These are phyloP conservation scores for Agonopterix alstromeriana DNA, from an alignment of 2,888 invertebrate genomes.

Conservation along the genomic window DNA sequence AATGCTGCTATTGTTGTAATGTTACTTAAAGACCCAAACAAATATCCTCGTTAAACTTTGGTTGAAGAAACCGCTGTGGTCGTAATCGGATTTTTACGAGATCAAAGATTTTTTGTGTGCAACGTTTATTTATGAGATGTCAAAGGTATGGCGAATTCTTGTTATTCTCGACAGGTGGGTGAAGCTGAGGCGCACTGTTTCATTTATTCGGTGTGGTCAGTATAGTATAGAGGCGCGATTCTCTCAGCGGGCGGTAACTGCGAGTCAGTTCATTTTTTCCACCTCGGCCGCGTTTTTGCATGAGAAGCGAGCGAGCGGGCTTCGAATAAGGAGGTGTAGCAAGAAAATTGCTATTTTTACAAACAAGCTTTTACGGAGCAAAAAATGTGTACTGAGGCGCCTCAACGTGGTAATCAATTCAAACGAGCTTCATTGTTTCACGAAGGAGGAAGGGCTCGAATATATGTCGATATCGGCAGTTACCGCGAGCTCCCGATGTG, in stretches of 20 bases:
- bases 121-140: constrained; percentile 4
- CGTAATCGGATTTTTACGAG: too few relatives aligned
- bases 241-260: constrained; percentile 42
- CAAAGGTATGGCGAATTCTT: constrained; percentile 12
- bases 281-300: constrained; percentile 38
- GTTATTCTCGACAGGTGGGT: constrained; percentile 19
- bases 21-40: too few relatives aligned
- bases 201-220: constrained; percentile 25
- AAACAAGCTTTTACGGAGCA: constrained; percentile 49
- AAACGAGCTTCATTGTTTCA: constrained; percentile 55
- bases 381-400: constrained; percentile 45
- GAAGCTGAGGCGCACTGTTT: constrained; percentile 18
- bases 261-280: constrained; percentile 36
- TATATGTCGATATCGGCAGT: constrained; percentile 39
- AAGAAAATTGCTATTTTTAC: constrained; percentile 60
- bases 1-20: background rate
- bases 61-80: too few relatives aligned
- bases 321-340: constrained; percentile 44
- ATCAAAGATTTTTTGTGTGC: background rate
- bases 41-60: too few relatives aligned
- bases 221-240: constrained; percentile 32
- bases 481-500: constrained; percentile 38
- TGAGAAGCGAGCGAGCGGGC: constrained; percentile 37
- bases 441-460: constrained; percentile 41
- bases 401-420: constrained; percentile 51